Percentiles rank a stretch among this genome's conserved stretches.
Conservation (phyloP, 2,888 invertebrate genomes). For the Dasypolia templi region DNA sequence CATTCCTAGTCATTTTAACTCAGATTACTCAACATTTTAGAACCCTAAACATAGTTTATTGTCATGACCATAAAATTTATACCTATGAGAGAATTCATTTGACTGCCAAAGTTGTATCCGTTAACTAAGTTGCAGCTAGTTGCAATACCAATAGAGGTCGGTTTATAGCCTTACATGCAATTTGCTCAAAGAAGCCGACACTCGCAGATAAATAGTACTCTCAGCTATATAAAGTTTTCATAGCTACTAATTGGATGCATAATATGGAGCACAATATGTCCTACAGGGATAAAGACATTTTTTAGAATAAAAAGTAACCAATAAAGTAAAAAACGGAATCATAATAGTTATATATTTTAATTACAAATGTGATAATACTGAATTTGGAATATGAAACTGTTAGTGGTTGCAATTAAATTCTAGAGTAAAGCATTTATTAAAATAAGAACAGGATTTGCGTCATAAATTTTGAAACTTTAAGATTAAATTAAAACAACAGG, state of each 20-base stretch:
- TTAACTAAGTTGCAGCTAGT: constrained; percentile 82
- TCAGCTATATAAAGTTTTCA: constrained; percentile 79
- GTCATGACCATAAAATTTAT: constrained; percentile 63
- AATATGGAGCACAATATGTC: constrained; percentile 67
- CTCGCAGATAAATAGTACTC: constrained; percentile 77
- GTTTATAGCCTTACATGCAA: constrained; percentile 80
- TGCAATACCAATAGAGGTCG: constrained; percentile 70
- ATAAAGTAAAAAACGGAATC: constrained; percentile 15
- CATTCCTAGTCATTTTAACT: background rate
- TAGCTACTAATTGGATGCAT: constrained; percentile 81
- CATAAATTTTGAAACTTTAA: background rate
- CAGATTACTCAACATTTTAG: constrained; percentile 22
- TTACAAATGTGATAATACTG: constrained; percentile 11
- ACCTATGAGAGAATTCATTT: constrained; percentile 64
- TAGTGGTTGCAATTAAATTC: background rate
- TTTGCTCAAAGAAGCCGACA: constrained; percentile 83
- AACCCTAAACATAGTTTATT: constrained; percentile 27
- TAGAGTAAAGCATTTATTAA: constrained; percentile 13
- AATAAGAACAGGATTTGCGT: background rate
- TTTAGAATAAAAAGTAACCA: constrained; percentile 42
- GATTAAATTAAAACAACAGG: background rate
- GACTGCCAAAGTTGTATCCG: constrained; percentile 69
- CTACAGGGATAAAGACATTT: constrained; percentile 33
- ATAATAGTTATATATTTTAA: constrained; percentile 13
- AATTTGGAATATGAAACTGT: background rate